These are phyloP conservation scores for Heliangelus exortis DNA, from an alignment of 2,797 vertebrate genomes.

Conservation along the genomic window DNA sequence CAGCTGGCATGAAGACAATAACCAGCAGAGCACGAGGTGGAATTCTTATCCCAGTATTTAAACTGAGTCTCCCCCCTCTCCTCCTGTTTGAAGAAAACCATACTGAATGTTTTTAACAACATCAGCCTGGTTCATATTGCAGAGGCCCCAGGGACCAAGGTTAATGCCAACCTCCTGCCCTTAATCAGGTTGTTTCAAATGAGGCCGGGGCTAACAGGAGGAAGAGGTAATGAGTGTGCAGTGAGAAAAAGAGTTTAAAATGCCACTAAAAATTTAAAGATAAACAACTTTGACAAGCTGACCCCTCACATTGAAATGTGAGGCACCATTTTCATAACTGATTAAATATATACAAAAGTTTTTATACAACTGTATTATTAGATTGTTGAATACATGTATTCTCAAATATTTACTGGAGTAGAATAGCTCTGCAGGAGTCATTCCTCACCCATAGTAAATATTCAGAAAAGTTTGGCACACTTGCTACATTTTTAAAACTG, in stretches of 20 bases:
- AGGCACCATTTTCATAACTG: background rate
- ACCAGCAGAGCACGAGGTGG: background rate
- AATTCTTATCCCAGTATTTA: background rate
- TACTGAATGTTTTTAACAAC: background rate
- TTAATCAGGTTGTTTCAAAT: background rate
- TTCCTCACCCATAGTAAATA: background rate
- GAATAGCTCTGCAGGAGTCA: background rate
- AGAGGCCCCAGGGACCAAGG: background rate
- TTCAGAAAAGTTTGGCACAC: background rate
- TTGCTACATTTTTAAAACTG: background rate
- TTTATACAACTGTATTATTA: background rate
- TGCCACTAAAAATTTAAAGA: background rate
- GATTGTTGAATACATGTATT: background rate
- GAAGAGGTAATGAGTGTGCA: background rate
- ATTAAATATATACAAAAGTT: background rate
- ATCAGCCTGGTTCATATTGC: background rate
- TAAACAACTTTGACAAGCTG: background rate
- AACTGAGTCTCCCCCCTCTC: background rate
- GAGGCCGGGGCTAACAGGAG: background rate
- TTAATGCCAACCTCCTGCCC: background rate
- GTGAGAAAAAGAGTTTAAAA: background rate
- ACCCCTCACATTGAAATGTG: background rate
- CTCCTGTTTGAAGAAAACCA: background rate
- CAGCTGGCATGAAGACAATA: background rate
- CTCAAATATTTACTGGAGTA: background rate